Percentiles rank a stretch among this genome's conserved stretches.
Evolutionary conservation across 1,140 invertebrate genomes (phyloP).

Genomic region (Heliconius eleuchia): DNA sequence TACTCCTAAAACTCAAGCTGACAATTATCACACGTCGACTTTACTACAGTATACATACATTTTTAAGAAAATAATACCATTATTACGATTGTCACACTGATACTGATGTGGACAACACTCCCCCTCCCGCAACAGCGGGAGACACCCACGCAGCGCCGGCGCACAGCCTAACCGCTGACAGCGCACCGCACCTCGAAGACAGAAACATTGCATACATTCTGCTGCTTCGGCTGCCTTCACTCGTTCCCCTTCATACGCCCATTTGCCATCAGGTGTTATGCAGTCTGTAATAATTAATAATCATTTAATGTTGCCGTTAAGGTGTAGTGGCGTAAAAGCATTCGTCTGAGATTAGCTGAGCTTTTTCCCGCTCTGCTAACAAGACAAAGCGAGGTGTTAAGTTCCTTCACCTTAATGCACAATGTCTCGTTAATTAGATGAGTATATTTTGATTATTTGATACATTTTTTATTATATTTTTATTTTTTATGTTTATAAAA

Average conservation of each 20-base stretch:
- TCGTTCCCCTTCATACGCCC: conserved; percentile 88
- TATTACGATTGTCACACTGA: conserved; percentile 82
- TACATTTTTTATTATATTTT: no score
- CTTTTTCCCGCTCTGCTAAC: no score
- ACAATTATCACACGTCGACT: neutral
- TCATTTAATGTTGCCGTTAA: neutral
- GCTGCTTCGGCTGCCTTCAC: conserved; percentile 83
- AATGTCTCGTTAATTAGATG: no score
- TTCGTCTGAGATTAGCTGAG: no score
- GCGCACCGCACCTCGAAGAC: conserved; percentile 86
- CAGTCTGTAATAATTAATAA: conserved; percentile 82
- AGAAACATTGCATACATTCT: conserved; percentile 91
- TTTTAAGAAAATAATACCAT: conserved; percentile 30
- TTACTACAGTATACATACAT: neutral
- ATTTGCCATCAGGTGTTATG: conserved; percentile 81
- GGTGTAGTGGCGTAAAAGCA: no score
- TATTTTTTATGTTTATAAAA: no score
- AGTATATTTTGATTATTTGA: no score
- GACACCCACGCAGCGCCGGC: conserved; percentile 87
- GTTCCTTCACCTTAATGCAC: no score
- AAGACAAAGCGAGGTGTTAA: no score
- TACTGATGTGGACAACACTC: conserved; percentile 93
- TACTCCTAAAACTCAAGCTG: neutral
- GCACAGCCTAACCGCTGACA: conserved; percentile 90
- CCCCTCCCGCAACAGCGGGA: conserved; percentile 87